Evolutionary conservation across 2,888 invertebrate genomes (phyloP).

Genomic region (Podabrus alpinus): DNA sequence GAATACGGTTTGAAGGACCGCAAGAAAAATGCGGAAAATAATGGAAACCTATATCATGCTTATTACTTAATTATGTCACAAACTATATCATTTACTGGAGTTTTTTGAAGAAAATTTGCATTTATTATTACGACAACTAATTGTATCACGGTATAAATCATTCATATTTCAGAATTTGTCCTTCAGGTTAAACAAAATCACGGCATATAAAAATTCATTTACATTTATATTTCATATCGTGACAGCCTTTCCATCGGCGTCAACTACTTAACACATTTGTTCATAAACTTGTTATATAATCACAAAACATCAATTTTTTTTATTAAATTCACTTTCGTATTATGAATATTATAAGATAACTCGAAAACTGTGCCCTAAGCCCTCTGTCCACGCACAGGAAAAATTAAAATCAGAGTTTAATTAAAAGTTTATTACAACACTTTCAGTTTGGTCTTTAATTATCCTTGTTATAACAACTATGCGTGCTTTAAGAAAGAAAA

Average conservation of each 20-base stretch:
- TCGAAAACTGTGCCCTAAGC: background rate
- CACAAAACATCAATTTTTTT: background rate
- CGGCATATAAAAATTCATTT: background rate
- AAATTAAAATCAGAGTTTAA: too few species aligned
- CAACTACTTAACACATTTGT: background rate
- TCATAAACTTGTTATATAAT: background rate
- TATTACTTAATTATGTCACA: background rate
- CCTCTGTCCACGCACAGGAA: background rate
- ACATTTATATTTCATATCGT: background rate
- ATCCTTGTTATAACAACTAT: too few species aligned
- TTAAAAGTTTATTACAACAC: too few species aligned
- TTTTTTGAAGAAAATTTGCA: background rate
- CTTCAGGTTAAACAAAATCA: background rate
- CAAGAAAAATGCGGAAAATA: background rate
- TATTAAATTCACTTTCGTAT: background rate
- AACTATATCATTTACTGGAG: background rate
- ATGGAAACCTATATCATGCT: background rate
- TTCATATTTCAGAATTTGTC: background rate
- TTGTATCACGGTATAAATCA: background rate
- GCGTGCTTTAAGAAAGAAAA: too few species aligned
- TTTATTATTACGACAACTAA: background rate
- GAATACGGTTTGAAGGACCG: background rate
- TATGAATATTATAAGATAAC: background rate
- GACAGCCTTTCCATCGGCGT: background rate
- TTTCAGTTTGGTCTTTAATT: too few species aligned